phyloP scores from a whole-genome alignment of 2,888 invertebrate genomes.

The Buathra laborator region DNA sequence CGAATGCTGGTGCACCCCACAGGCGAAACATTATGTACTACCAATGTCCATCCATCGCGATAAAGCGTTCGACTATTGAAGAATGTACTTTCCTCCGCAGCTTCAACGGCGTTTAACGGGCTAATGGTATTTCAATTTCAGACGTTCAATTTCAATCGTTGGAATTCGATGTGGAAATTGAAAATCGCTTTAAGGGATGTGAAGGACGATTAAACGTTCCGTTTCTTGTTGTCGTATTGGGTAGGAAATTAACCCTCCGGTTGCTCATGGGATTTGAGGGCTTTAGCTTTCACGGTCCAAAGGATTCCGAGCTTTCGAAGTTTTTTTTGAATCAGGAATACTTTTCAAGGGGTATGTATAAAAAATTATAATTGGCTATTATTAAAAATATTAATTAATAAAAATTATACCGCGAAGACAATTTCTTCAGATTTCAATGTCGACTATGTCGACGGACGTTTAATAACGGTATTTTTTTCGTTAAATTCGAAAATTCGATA shows the following conservation, averaged over 20 bases:
- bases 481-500: no score
- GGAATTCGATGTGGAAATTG: not conserved
- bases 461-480: no score
- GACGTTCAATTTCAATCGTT: not conserved
- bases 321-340: no score
- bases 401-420: no score
- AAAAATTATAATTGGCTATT: no score
- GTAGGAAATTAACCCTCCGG: constrained; percentile 4
- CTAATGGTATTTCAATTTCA: not conserved
- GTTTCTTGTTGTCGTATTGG: not conserved
- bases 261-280: no score
- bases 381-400: no score
- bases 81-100: not conserved
- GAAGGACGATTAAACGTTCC: not conserved
- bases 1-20: constrained; percentile 31
- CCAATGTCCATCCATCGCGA: not conserved
- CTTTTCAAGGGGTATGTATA: no score
- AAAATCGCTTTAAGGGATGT: not conserved
- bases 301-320: no score
- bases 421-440: no score
- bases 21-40: constrained; percentile 22
- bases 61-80: constrained; percentile 23
- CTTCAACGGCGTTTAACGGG: not conserved
- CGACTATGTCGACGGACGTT: no score
- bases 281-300: no score